phyloP scores from a whole-genome alignment of 2,797 vertebrate species.

The Lacerta viridis region DNA sequence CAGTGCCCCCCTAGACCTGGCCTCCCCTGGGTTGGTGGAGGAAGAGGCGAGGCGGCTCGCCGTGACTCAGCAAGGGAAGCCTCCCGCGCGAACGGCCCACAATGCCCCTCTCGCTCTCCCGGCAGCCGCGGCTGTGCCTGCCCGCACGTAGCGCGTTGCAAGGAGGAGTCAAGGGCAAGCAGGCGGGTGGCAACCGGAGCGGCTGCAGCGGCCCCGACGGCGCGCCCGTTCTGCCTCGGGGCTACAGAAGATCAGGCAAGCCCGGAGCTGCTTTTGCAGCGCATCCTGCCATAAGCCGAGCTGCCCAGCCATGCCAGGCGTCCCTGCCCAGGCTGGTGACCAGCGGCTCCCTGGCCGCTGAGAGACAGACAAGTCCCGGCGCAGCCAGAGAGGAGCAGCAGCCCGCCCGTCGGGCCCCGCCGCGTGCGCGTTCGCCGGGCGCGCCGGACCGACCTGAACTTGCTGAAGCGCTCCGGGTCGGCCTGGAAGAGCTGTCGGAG shows the following conservation, averaged over 20 bases:
- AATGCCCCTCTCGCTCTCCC: slow-evolving; percentile 35
- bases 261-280: too few species aligned
- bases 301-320: too few species aligned
- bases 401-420: background rate
- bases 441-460: slow-evolving; percentile 85
- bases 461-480: slow-evolving; percentile 89
- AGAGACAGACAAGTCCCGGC: too few species aligned
- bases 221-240: background rate
- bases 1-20: too few species aligned
- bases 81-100: slow-evolving; percentile 22
- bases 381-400: too few species aligned
- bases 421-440: background rate
- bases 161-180: slow-evolving; percentile 77
- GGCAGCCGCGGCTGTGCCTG: slow-evolving; percentile 46
- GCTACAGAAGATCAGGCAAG: too few species aligned
- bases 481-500: slow-evolving; percentile 90
- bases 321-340: too few species aligned
- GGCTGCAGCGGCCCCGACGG: background rate
- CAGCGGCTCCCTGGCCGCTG: too few species aligned
- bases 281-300: too few species aligned
- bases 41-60: too few species aligned
- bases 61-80: slow-evolving; percentile 7
- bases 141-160: slow-evolving; percentile 70
- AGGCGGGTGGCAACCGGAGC: background rate
- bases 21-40: background rate